Base-by-base conservation (phyloP, 2,797 vertebrate genomes). In the Hypotaenidia philippensis region DNA sequence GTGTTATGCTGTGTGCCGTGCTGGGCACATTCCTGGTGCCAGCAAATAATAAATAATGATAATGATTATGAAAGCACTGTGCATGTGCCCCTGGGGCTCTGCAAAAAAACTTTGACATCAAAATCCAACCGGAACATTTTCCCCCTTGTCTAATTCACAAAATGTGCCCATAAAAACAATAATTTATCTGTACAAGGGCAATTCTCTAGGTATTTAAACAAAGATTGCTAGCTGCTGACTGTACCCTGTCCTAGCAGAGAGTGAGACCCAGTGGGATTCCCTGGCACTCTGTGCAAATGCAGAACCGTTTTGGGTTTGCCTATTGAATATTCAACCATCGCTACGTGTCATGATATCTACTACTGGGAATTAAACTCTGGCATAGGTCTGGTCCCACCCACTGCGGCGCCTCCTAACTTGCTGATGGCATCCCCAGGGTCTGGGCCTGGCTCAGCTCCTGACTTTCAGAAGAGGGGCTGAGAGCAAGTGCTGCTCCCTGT, bases 131-230 rank as follows among this genome's bases (percentile, higher is more conserved):
- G 5, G 60, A 87, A 50, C 65, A 7, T 90, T 96, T 96, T 77
- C 89, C 90, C 83, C 71, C 61, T 89, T 68, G 81, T 79, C 93
- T 95, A 83, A 95, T 95, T 92, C 76, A 19, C 68, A 87, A 90
- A 95, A 87, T 76, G 64, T 40, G n/a, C 68, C 83, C 86, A 68
- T 93, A 92, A 93, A 95, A 78, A 4, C 60, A 66, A 38, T 74
- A 82, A 96, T 90, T 95, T 90, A 82, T 90, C 77, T 36, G 78
- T 53, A 56, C 78, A 34, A 32, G 83, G 92, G 75, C 78, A 68
- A 66, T 83, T 90, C 95, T 81, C 49, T 1, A 22, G 71, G 41
- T 74, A 64, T 79, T 92, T 77, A 93, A 87, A 18, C 14, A 21
- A 66, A 81, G 91, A 90, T 18, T 57, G 70, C 60, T 69, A 88